phyloP scores from a whole-genome alignment of 2,113 vertebrate species.

The Daphoenositta chrysoptera region DNA sequence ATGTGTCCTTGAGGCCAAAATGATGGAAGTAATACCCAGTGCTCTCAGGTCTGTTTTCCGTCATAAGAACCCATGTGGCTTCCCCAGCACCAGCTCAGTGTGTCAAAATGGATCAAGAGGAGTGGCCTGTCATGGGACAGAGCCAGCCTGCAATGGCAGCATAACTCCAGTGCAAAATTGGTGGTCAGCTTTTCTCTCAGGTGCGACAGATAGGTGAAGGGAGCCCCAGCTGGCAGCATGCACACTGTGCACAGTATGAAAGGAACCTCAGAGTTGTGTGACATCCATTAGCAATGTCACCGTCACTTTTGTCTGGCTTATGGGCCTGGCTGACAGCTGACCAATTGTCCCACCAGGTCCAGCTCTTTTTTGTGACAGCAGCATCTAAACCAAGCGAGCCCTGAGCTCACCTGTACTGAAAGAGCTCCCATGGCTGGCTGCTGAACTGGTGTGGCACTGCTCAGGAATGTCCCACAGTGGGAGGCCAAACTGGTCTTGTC shows the following conservation, averaged over 20 bases:
- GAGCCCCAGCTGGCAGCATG: background rate
- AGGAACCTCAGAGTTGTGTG: background rate
- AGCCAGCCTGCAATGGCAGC: background rate
- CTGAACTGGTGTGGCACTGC: background rate
- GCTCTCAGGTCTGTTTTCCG: background rate
- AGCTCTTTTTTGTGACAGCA: background rate
- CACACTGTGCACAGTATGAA: background rate
- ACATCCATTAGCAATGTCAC: background rate
- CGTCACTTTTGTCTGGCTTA: background rate
- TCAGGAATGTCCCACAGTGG: background rate
- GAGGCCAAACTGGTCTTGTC: background rate
- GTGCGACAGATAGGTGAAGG: background rate
- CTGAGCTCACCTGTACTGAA: background rate
- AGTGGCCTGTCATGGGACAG: background rate
- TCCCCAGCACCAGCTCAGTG: background rate
- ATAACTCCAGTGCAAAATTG: background rate
- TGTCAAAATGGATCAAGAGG: background rate
- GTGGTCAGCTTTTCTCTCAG: background rate
- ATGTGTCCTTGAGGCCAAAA: background rate
- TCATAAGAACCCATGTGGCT: background rate
- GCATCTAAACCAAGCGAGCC: background rate
- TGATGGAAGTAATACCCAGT: background rate
- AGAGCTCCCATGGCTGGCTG: accelerated
- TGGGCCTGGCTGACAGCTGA: background rate
- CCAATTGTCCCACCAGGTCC: background rate